Evolutionary conservation across 1,140 invertebrate genomes (phyloP).

Genomic region (Panonychus citri): DNA sequence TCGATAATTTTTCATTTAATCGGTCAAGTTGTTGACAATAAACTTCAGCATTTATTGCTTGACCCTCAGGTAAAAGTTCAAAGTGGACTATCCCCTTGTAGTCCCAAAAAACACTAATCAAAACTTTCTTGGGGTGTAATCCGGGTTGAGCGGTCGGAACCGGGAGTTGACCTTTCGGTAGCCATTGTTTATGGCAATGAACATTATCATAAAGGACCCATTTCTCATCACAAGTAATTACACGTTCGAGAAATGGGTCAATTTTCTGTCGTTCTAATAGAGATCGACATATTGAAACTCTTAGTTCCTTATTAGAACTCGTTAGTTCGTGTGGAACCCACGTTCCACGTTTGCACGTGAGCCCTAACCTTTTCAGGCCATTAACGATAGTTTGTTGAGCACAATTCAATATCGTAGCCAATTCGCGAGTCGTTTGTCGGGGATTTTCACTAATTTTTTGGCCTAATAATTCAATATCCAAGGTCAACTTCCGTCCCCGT

Average conservation of each 20-base stretch:
- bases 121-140: background rate
- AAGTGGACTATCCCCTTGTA: slow-evolving; percentile 4
- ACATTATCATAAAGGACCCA: slow-evolving; percentile 8
- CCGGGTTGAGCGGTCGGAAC: background rate
- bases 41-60: slow-evolving; percentile 6
- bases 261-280: slow-evolving; percentile 2
- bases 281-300: background rate
- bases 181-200: slow-evolving; percentile 2
- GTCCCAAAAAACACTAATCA: slow-evolving; percentile 9
- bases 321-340: background rate
- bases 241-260: slow-evolving; percentile 2
- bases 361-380: slow-evolving; percentile 5
- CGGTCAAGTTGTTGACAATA: slow-evolving; percentile 5
- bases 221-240: slow-evolving; percentile 7
- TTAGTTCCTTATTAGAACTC: background rate
- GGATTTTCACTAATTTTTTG: background rate
- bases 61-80: slow-evolving; percentile 4
- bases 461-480: background rate
- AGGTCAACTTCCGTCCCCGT: background rate
- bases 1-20: background rate
- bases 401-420: slow-evolving; percentile 1
- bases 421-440: background rate
- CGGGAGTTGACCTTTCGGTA: background rate
- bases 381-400: background rate
- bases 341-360: background rate